Evolutionary conservation across 2,113 vertebrate species (phyloP).

Genomic region (Anseranas semipalmata): DNA sequence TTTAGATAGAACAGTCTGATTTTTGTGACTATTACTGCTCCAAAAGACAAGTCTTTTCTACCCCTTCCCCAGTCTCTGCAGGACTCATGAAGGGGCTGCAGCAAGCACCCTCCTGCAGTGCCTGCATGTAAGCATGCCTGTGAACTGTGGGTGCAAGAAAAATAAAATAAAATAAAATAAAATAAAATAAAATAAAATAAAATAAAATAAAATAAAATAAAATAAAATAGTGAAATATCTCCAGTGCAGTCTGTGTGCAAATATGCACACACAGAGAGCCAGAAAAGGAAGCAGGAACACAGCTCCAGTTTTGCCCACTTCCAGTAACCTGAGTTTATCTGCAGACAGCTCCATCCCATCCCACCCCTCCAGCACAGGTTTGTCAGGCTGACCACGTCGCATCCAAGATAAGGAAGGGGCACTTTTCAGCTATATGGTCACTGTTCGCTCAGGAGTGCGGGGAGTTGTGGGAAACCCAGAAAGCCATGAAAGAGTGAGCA

Average conservation of each 20-base stretch:
- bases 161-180: neutral
- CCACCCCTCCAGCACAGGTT: neutral
- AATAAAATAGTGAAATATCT: neutral
- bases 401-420: neutral
- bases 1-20: neutral
- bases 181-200: neutral
- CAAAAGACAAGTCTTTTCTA: neutral
- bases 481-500: neutral
- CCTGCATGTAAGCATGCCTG: too few relatives aligned
- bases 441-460: neutral
- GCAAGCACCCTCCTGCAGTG: neutral
- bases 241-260: neutral
- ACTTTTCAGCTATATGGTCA: neutral
- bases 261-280: neutral
- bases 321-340: neutral
- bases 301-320: neutral
- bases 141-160: neutral
- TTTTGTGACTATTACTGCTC: neutral
- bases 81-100: neutral
- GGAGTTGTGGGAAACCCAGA: neutral
- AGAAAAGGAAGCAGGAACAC: neutral
- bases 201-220: neutral
- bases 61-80: fast-evolving
- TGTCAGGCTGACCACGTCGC: neutral
- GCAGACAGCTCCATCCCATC: neutral